Evolutionary conservation across 2,888 invertebrate species (phyloP), one percentile per base, ranked within the genome.

Genomic region (Heliconius aoede): DNA sequence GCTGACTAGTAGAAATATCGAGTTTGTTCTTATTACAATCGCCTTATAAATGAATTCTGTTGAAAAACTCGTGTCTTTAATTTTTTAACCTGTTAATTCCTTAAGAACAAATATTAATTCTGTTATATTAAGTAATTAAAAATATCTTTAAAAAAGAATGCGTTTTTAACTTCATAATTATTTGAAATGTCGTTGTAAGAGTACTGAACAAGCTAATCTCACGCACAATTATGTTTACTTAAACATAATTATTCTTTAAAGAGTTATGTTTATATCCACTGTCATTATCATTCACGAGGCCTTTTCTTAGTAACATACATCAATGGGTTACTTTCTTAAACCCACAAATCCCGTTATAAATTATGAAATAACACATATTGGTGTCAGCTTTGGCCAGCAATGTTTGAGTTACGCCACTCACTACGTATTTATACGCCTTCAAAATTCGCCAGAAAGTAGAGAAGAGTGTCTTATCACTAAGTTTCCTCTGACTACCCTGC

Each of bases 311-410:
- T n/a, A 69, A 67, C 40, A 67, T 1, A 51, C 28, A 68, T 55
- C 32, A 30, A 55, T 67, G 32, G 46, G 61, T n/a, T 61, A 71
- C 36, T 60, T 76, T 64, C 46, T 26, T 21, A 64, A 60, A 32
- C 24, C 55, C 30, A 24, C 55, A 55, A 69, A 69, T 55, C 51
- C 24, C 55, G 32, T 69, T 69, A 55, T 69, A 30, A 69, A 24
- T 69, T 69, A 32, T 55, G 69, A 55, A 69, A 69, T 69, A 55
- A 55, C 55, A 69, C 55, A 32, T 55, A 55, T 69, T 69, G 15
- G 1, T 15, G 55, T 69, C 55, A 32, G 40, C 40, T 65, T 24
- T 36, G 65, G 36, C 8, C 40, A 40, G 65, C 15, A 51, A 69
- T 11, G 36, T 11, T 36, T 36, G 36, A 36, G 36, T 11, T 11